Percentiles rank a stretch among this genome's conserved stretches.
Evolutionary conservation across 1,140 invertebrate genomes (phyloP).

Genomic region (Drosophila virilis): DNA sequence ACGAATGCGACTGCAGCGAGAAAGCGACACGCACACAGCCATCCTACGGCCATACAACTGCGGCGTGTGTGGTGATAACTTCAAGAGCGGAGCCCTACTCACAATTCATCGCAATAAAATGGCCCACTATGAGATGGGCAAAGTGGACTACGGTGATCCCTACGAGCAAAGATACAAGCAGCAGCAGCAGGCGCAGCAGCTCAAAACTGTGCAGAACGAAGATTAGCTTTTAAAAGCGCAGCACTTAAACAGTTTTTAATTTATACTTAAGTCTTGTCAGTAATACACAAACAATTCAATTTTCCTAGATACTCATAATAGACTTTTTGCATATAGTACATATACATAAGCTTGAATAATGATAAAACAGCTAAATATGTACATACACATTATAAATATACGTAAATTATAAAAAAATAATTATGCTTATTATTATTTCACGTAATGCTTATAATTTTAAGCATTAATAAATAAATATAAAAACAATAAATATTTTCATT

Average conservation of each 20-base stretch:
- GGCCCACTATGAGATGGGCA: constrained; percentile 56
- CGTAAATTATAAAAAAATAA: background rate
- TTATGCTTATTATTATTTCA: no score
- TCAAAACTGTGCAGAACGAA: background rate
- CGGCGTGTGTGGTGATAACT: constrained; percentile 61
- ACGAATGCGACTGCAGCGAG: constrained; percentile 44
- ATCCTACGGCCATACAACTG: constrained; percentile 84
- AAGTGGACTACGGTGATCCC: constrained; percentile 51
- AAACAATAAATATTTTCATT: constrained; percentile 1
- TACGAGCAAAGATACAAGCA: constrained; percentile 45
- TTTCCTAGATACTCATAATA: no score
- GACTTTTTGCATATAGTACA: no score
- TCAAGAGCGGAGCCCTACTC: constrained; percentile 69
- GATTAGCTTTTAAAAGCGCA: background rate
- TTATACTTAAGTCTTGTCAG: background rate
- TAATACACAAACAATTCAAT: no score
- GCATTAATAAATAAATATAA: background rate
- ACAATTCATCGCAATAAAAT: constrained; percentile 70
- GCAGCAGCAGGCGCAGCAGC: constrained; percentile 23
- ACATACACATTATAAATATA: background rate
- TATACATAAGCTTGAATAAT: background rate
- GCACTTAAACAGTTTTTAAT: background rate
- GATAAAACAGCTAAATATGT: background rate
- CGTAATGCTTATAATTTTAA: no score
- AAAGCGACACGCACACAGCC: background rate